These are phyloP conservation scores for Anthopleura xanthogrammica DNA, from an alignment of 92 coral and sea anemone genomes.

Conservation along the genomic window DNA sequence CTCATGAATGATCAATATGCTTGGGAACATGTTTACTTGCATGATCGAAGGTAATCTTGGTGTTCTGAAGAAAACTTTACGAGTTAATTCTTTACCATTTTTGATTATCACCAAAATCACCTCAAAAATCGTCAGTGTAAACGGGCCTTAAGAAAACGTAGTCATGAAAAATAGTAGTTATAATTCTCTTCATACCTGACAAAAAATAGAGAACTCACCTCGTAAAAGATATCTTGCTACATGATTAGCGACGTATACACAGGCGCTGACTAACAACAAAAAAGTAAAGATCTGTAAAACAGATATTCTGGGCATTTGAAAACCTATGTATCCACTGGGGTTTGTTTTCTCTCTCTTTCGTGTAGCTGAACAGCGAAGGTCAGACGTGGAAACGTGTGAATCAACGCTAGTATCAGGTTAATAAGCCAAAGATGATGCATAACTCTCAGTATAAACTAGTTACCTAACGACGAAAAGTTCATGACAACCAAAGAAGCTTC, in stretches of 20 bases:
- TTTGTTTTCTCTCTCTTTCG: too few relatives aligned
- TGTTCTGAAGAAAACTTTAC: too few relatives aligned
- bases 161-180: too few relatives aligned
- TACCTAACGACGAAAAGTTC: background rate
- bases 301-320: constrained; percentile 23
- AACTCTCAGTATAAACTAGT: background rate
- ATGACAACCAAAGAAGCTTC: background rate
- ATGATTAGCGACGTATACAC: constrained; percentile 19
- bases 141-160: too few relatives aligned
- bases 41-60: too few relatives aligned
- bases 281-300: constrained; percentile 18
- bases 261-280: constrained; percentile 1
- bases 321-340: background rate
- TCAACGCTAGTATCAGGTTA: background rate
- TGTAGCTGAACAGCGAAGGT: background rate
- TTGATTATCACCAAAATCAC: too few relatives aligned
- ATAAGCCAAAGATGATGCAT: background rate
- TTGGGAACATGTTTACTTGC: too few relatives aligned
- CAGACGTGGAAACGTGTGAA: too few relatives aligned
- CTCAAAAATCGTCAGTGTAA: too few relatives aligned
- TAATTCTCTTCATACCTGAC: too few relatives aligned
- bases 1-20: too few relatives aligned
- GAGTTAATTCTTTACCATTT: too few relatives aligned
- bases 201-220: constrained; percentile 3
- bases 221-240: constrained; percentile 20